These are phyloP conservation scores for Miichthys miiuy DNA, from an alignment of 2,797 vertebrate genomes.

Conservation along the genomic window DNA sequence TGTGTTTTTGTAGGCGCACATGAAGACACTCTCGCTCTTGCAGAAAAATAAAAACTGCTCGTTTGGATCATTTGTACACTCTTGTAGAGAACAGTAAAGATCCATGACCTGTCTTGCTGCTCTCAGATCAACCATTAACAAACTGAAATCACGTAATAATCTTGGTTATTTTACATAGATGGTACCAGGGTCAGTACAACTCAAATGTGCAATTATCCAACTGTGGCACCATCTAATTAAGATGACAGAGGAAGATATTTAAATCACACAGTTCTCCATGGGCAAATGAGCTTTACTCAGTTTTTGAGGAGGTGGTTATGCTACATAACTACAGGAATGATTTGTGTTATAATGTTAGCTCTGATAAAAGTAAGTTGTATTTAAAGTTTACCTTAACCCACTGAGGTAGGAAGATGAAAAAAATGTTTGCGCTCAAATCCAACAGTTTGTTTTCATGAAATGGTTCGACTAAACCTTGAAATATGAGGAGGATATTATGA, in stretches of 20 bases:
- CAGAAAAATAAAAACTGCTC: constrained; percentile 35
- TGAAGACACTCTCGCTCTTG: constrained; percentile 34
- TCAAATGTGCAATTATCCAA: not conserved
- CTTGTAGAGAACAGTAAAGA: not conserved
- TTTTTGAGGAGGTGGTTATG: not conserved
- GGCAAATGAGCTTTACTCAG: not conserved
- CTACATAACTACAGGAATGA: not conserved
- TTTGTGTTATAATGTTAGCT: too few relatives aligned
- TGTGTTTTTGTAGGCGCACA: constrained; percentile 36
- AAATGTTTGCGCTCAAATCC: not conserved
- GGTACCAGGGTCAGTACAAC: not conserved
- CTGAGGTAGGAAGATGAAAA: not conserved
- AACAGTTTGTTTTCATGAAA: not conserved
- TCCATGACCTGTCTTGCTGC: not conserved
- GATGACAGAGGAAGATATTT: not conserved
- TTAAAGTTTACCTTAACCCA: not conserved
- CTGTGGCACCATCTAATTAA: not conserved
- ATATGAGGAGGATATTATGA: not conserved
- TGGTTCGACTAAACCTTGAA: not conserved
- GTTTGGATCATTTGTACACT: constrained; percentile 5
- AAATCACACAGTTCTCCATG: not conserved
- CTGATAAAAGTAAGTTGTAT: not conserved
- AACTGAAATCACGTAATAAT: not conserved
- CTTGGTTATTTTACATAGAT: not conserved
- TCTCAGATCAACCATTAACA: not conserved